These are phyloP conservation scores for Numenius arquata DNA, from an alignment of 2,113 vertebrate genomes.

Conservation along the genomic window DNA sequence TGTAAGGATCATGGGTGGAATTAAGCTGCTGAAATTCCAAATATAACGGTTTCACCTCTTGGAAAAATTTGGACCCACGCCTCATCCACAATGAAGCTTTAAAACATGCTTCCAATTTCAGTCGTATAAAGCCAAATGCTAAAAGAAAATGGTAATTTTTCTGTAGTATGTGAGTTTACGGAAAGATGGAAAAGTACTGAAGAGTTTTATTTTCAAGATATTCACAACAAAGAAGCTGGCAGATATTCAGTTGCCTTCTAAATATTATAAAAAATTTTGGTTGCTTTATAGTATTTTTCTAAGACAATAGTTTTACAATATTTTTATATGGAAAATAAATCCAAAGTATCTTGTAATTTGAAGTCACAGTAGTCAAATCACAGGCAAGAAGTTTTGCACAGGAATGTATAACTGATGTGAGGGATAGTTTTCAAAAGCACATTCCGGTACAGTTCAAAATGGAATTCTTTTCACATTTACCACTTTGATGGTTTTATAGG, in stretches of 20 bases:
- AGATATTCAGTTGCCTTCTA: background rate
- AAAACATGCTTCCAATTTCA: background rate
- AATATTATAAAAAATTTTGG: background rate
- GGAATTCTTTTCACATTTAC: background rate
- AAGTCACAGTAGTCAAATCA: background rate
- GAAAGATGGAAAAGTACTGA: conserved; percentile 16
- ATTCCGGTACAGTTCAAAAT: background rate
- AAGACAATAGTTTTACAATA: background rate
- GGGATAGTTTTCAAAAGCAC: background rate
- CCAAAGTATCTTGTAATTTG: background rate
- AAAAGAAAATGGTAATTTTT: conserved; percentile 9
- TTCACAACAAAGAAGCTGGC: background rate
- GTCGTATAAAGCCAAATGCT: background rate
- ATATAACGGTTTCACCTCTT: background rate
- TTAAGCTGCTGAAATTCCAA: background rate
- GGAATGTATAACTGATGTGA: background rate
- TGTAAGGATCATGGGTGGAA: background rate
- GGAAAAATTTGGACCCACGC: background rate
- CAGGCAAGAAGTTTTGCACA: background rate
- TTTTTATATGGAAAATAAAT: background rate
- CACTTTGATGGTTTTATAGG: background rate
- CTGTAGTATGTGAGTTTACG: background rate
- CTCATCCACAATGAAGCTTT: background rate
- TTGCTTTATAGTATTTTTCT: background rate
- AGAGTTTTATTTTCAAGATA: background rate